Percentiles rank a stretch among this genome's conserved stretches.
Evolutionary conservation across 2,113 vertebrate species (phyloP).

Genomic region (Laterallus jamaicensis): DNA sequence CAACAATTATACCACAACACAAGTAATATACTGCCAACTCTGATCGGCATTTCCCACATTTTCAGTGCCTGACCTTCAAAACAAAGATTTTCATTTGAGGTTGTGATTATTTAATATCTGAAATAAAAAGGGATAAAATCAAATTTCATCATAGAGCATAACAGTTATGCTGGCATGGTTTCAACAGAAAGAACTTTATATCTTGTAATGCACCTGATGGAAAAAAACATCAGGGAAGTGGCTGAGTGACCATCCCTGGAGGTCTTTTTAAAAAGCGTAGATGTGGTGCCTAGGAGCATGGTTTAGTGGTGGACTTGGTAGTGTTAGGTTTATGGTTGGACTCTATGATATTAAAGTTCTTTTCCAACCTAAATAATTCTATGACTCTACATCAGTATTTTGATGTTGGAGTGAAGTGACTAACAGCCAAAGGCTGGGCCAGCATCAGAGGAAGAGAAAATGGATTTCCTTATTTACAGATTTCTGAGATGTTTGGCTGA

Average conservation of each 20-base stretch:
- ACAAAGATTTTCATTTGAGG: not conserved
- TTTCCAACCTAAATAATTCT: not conserved
- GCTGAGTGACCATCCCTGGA: not conserved
- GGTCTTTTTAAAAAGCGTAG: not conserved
- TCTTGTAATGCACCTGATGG: not conserved
- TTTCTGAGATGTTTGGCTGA: not conserved
- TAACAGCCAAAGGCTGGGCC: not conserved
- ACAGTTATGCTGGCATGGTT: not conserved
- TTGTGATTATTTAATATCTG: not conserved
- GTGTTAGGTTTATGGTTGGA: not conserved
- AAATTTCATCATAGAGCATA: not conserved
- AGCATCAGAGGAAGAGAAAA: not conserved
- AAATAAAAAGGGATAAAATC: not conserved
- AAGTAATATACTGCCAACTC: not conserved
- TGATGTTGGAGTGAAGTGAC: not conserved
- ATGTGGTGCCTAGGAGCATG: no score
- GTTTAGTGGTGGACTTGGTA: not conserved
- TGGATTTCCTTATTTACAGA: not conserved
- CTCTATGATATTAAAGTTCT: not conserved
- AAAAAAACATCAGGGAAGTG: not conserved
- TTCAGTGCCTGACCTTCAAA: not conserved
- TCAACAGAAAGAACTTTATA: not conserved
- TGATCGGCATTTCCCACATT: not conserved
- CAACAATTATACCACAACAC: not conserved
- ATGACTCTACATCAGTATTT: not conserved